Base-by-base conservation (phyloP, 2,113 vertebrate genomes). In the Sylvia atricapilla region DNA sequence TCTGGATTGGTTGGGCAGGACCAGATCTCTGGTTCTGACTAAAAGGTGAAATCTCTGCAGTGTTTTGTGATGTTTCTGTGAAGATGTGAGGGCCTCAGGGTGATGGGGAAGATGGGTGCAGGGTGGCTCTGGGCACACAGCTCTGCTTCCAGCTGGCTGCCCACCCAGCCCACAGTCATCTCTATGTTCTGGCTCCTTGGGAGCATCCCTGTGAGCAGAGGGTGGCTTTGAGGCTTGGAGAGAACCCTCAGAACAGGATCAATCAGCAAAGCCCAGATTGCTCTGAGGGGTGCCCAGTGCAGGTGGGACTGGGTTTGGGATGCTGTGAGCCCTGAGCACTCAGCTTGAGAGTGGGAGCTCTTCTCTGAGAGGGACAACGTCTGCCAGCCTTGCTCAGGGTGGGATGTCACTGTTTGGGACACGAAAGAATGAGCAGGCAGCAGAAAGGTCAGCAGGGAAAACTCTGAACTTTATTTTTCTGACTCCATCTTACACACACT, bases 221-320 rank as follows among this genome's bases (percentile, higher is more conserved):
- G 17, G 28, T 9, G 35, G 18, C 6, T 37, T 49, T 30, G 52
- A 58, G 21, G 13, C 24, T 53, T 11, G 15, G 18, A 43, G 47
- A n/a, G 77, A 47, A 35, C 17, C 39, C 7, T 5, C 23, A 59
- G 70, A 47, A 10, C 8, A 31, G 35, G 17, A 74, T 19, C 44
- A 18, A 4, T 33, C 39, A 30, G 53, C 56, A 13, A 46, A 20
- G 2, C 41, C 30, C 63, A 31, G 62, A 9, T 1, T 23, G 44
- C 39, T 8, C 1, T 7, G 66, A 50, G 56, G 55, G 39, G 8
- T 23, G 47, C 30, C 55, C 13, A 7, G 33, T 2, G 2, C 28
- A 11, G 22, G 28, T 20, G 21, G 41, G 19, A 28, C 0, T 0
- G 37, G 33, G 11, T 20, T n/a, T 1, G 2, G 2, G 28, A 7